These are phyloP conservation scores for Calliphora vomitoria DNA, from an alignment of 2,888 invertebrate species.

Conservation along the genomic window DNA sequence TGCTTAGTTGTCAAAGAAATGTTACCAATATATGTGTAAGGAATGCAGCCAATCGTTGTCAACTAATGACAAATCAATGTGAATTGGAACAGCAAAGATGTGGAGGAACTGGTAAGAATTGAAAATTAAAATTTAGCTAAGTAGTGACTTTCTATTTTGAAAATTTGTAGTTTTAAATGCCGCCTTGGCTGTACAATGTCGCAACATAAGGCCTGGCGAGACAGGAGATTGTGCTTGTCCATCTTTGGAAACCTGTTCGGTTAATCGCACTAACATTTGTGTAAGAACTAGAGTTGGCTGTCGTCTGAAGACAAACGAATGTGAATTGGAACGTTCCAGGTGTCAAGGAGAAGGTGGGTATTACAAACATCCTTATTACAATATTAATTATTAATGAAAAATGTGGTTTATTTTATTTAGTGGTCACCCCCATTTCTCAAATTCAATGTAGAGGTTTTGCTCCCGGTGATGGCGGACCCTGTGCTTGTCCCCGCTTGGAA, in stretches of 20 bases:
- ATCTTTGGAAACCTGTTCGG: conserved; percentile 18
- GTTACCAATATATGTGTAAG: conserved; percentile 57
- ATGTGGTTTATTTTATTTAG: neutral
- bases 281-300: conserved; percentile 37
- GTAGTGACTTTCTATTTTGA: neutral
- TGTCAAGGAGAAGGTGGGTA: conserved; percentile 40
- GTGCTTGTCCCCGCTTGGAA: conserved; percentile 44
- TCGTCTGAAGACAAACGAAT: conserved; percentile 47
- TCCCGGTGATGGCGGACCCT: conserved; percentile 24
- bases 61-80: conserved; percentile 34
- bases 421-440: neutral
- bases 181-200: conserved; percentile 38
- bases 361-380: no score
- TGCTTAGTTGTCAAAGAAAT: conserved; percentile 46
- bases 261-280: conserved; percentile 53
- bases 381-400: neutral
- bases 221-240: conserved; percentile 41
- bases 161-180: conserved; percentile 1
- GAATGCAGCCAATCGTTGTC: conserved; percentile 46
- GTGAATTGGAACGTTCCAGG: conserved; percentile 40
- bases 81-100: conserved; percentile 16
- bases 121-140: no score
- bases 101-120: conserved; percentile 20
- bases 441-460: conserved; percentile 44
- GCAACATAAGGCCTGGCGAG: conserved; percentile 23